Percentiles rank a stretch among this genome's conserved stretches.
These are phyloP conservation scores for Lanius ludovicianus DNA, from an alignment of 2,113 vertebrate genomes.

Conservation along the genomic window DNA sequence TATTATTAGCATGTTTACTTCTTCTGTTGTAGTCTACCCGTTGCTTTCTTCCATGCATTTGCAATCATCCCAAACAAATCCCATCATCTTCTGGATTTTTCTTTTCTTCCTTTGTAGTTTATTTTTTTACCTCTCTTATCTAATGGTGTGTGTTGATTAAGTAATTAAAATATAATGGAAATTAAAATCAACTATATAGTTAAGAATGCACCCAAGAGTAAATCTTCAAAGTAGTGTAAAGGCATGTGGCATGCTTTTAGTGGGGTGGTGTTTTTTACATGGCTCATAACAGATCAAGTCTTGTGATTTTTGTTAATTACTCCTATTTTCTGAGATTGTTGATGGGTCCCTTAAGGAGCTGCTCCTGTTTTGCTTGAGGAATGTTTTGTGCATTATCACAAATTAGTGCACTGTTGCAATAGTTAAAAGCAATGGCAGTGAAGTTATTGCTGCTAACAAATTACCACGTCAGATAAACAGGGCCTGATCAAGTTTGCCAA, in stretches of 20 bases:
- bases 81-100: background rate
- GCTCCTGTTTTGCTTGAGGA: background rate
- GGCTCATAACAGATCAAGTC: background rate
- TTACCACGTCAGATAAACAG: background rate
- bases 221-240: background rate
- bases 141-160: background rate
- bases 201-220: background rate
- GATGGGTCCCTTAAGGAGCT: background rate
- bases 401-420: background rate
- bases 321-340: background rate
- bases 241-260: background rate
- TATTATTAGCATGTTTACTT: background rate
- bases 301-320: background rate
- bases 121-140: background rate
- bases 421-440: background rate
- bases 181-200: background rate
- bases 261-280: rapidly evolving
- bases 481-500: background rate
- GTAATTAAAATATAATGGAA: background rate
- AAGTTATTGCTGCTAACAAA: background rate
- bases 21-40: background rate
- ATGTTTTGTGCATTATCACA: background rate
- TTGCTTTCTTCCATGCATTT: background rate
- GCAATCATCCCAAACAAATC: background rate
- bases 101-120: rapidly evolving